Evolutionary conservation across 2,888 invertebrate genomes (phyloP).

Genomic region (Rhimphoctona megacephalus): DNA sequence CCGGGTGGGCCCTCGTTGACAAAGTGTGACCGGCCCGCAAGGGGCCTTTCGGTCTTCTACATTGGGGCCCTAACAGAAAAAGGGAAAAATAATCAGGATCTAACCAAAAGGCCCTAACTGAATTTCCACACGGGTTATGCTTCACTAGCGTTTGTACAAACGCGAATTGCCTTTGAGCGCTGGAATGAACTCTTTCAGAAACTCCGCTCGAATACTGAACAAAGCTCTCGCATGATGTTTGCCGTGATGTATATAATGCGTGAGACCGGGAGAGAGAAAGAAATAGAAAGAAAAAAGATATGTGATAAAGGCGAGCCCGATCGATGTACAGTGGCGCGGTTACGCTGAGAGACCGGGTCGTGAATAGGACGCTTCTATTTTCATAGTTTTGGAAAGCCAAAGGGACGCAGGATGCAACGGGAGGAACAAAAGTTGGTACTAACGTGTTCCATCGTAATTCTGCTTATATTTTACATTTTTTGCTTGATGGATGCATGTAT

Average conservation of each 20-base stretch:
- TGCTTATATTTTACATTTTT: not conserved
- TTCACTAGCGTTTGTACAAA: not conserved
- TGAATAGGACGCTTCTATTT: not conserved
- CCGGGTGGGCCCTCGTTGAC: no score
- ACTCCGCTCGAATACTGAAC: conserved; percentile 21
- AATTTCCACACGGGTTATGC: no score
- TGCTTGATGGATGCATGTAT: not conserved
- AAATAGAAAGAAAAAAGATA: conserved; percentile 12
- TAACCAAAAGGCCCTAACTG: no score
- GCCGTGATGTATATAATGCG: conserved; percentile 11
- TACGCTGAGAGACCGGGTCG: not conserved
- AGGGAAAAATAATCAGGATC: no score
- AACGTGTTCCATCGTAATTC: not conserved
- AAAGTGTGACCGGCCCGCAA: no score
- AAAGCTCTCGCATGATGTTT: conserved; percentile 17
- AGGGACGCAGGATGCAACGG: not conserved
- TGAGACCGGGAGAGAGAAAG: not conserved
- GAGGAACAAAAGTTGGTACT: not conserved
- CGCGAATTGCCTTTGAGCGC: not conserved
- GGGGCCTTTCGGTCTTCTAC: no score
- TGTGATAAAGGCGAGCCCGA: not conserved
- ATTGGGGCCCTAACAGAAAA: no score
- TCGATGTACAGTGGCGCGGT: not conserved
- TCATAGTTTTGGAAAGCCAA: not conserved
- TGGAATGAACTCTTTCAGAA: not conserved